These are phyloP conservation scores for Synaphobranchus kaupii DNA, from an alignment of 2,797 vertebrate species.

Conservation along the genomic window DNA sequence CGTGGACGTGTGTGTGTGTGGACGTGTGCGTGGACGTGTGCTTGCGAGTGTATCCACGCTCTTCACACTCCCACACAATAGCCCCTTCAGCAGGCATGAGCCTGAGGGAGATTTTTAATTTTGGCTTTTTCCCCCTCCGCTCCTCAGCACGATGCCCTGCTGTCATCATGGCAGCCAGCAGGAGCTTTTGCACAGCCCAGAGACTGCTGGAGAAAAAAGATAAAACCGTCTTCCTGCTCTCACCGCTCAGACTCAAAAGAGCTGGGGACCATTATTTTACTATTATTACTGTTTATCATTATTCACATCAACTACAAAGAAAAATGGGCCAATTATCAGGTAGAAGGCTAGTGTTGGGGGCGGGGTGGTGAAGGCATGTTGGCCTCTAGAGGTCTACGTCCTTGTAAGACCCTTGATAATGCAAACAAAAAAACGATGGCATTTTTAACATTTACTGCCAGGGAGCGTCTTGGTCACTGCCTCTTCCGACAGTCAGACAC, in stretches of 20 bases:
- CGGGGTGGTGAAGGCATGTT: not conserved
- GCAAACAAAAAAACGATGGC: not conserved
- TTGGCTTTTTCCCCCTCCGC: not conserved
- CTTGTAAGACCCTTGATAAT: not conserved
- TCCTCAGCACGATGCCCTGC: not conserved
- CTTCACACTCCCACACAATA: not conserved
- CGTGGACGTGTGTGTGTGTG: slow-evolving; percentile 25
- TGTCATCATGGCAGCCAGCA: not conserved
- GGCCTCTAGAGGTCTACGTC: not conserved
- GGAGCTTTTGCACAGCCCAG: not conserved
- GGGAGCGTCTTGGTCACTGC: not conserved
- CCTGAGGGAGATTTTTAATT: not conserved
- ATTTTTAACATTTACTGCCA: not conserved
- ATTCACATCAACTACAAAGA: not conserved
- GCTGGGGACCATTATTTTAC: not conserved
- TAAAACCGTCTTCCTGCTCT: not conserved
- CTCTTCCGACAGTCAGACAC: not conserved
- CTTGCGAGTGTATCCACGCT: not conserved
- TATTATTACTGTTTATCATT: not conserved
- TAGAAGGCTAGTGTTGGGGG: not conserved
- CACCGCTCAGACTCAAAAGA: not conserved
- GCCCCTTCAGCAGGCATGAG: not conserved
- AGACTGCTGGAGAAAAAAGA: not conserved
- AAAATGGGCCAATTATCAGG: not conserved
- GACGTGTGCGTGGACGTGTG: not conserved